Evolutionary conservation across 2,888 invertebrate genomes (phyloP), one percentile per base, ranked within the genome.

Genomic region (Coecobrya sp.): DNA sequence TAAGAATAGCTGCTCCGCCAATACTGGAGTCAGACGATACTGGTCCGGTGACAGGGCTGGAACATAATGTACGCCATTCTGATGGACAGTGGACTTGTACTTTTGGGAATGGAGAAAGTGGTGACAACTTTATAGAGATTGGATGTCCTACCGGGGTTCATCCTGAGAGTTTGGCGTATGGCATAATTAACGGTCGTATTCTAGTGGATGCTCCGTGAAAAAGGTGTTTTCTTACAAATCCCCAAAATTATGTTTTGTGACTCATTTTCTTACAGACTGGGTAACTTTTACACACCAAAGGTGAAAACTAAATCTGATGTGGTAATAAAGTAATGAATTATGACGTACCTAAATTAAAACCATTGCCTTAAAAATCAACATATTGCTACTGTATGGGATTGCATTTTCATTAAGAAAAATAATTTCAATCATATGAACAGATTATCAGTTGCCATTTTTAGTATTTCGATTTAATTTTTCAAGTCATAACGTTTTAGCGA

Each of bases 81-180:
- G 92, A 92, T 5, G 90, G 91, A 36, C 91, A 81, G 49, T 93
- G 93, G 93, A 91, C 92, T 49, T 62, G 92, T 73, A 68, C 73
- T n/a, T 84, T 27, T 70, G 92, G 79, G 22, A 73, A 85, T n/a
- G 68, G 16, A n/a, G 88, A 81, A 45, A 86, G 25, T 7, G 16
- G 68, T 30, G 82, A 82, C 10, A 79, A 90, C 30, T 82, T 91
- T 70, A 70, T 93, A 11, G 86, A 91, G 59, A 93, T 93, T 86
- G 49, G 22, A n/a, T 91, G 92, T 45, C 93, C 93, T 19, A 49
- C 52, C 36, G 91, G 90, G 7, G 89, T 89, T 42, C 85, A 89
- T 68, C 86, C 91, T 3, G 87, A 89, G 22, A 91, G 52, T 22
- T 30, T 93, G 16, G 65, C 16, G 13, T 91, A 86, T 52, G 91